A percentile compares a stretch with the other conserved stretches of the same genome.
Evolutionary conservation across 2,888 invertebrate species (phyloP).

Genomic region (Anagyrus pseudococci): DNA sequence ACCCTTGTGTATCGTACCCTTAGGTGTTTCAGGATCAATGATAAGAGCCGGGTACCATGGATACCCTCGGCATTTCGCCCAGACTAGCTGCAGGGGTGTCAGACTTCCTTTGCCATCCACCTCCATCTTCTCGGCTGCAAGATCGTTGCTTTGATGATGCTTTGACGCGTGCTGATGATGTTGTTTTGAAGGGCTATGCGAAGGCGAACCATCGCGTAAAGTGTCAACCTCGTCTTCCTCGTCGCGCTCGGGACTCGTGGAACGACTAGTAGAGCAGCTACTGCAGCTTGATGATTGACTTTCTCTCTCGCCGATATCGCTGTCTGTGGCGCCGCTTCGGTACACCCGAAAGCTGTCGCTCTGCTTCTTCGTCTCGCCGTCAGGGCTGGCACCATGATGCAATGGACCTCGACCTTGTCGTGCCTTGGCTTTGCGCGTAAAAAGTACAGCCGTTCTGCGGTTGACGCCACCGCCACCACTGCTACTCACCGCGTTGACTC

Average conservation of each 20-base stretch:
- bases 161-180: conserved; percentile 57
- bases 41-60: conserved; percentile 98
- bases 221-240: conserved; percentile 32
- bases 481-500: conserved; percentile 19
- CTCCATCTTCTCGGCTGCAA: conserved; percentile 54
- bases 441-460: conserved; percentile 77
- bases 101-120: conserved; percentile 64
- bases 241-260: conserved; percentile 54
- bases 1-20: conserved; percentile 87
- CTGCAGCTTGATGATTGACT: conserved; percentile 60
- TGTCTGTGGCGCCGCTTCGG: conserved; percentile 55
- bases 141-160: conserved; percentile 52
- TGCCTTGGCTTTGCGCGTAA: conserved; percentile 75
- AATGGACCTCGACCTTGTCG: conserved; percentile 62
- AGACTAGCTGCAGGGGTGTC: conserved; percentile 89
- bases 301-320: conserved; percentile 58
- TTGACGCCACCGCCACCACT: conserved; percentile 65
- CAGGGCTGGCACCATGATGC: conserved; percentile 41
- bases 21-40: conserved; percentile 92
- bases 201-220: neutral
- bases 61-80: conserved; percentile 96
- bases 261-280: conserved; percentile 58
- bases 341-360: conserved; percentile 59
- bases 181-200: conserved; percentile 2
- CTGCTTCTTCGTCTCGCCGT: conserved; percentile 53